phyloP scores from a whole-genome alignment of 2,113 vertebrate genomes.

The Eubucco bourcierii region DNA sequence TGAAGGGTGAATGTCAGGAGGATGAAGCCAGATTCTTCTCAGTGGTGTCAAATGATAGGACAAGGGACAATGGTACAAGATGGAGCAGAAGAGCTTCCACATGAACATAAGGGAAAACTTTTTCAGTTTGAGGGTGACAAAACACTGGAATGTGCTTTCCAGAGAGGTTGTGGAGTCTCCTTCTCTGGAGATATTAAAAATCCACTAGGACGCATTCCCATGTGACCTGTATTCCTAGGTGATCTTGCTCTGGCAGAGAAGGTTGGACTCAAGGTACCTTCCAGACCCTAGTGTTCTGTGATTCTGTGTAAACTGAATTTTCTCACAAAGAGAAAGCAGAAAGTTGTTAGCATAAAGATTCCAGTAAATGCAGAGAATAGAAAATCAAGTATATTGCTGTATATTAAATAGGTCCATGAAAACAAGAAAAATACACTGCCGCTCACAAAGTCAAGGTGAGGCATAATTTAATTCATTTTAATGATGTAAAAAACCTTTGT shows the following conservation, averaged over 20 bases:
- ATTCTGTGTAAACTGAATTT: neutral
- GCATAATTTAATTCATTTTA: neutral
- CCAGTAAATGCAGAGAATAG: neutral
- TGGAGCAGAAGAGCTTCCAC: neutral
- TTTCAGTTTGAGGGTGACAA: too few relatives aligned
- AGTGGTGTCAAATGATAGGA: neutral
- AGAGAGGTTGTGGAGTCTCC: too few relatives aligned
- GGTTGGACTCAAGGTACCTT: too few relatives aligned
- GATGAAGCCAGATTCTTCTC: too few relatives aligned
- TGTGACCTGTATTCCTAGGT: too few relatives aligned
- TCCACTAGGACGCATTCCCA: too few relatives aligned
- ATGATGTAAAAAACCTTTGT: neutral
- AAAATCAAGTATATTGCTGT: neutral
- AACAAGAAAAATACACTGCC: neutral
- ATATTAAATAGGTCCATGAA: neutral
- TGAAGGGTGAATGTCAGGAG: too few relatives aligned
- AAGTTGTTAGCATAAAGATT: neutral
- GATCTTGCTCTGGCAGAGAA: too few relatives aligned
- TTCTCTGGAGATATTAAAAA: too few relatives aligned
- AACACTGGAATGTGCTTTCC: too few relatives aligned
- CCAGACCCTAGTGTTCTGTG: too few relatives aligned
- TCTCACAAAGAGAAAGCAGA: neutral
- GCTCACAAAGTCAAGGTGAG: neutral
- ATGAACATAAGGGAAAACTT: too few relatives aligned
- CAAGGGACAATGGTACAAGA: neutral